Evolutionary conservation across 2,797 vertebrate genomes (phyloP).

Genomic region (Tadarida brasiliensis): DNA sequence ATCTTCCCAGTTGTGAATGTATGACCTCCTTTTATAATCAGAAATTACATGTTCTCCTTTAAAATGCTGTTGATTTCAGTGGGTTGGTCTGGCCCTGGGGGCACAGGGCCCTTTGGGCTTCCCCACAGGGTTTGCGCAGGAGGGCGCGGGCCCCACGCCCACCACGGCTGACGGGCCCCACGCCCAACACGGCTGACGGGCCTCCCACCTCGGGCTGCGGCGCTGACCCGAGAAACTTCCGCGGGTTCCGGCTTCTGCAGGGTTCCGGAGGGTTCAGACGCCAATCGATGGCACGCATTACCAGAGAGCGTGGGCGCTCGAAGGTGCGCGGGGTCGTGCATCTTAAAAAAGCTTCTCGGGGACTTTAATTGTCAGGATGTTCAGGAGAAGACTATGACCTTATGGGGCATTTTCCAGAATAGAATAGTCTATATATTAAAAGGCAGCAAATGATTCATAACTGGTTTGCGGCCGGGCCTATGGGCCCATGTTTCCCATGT

Average conservation of each 20-base stretch:
- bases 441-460: constrained; percentile 97
- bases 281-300: constrained; percentile 81
- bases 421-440: constrained; percentile 94
- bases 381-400: constrained; percentile 89
- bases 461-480: constrained; percentile 90
- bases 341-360: constrained; percentile 84
- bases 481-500: constrained; percentile 90
- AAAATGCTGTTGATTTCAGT: neutral
- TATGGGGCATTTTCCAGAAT: constrained; percentile 92
- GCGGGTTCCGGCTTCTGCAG: constrained; percentile 60
- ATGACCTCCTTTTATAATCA: neutral
- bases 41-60: neutral
- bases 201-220: neutral
- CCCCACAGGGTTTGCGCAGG: neutral
- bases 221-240: constrained; percentile 62
- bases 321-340: constrained; percentile 74
- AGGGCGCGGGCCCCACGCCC: neutral
- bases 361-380: constrained; percentile 88
- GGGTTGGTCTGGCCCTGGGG: too few relatives aligned
- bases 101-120: neutral
- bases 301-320: constrained; percentile 60
- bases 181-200: neutral
- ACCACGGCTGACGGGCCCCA: too few relatives aligned
- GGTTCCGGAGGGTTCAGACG: constrained; percentile 75
- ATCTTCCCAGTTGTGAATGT: neutral